phyloP scores from a whole-genome alignment of 1,140 invertebrate species.

The Drosophila leontia region DNA sequence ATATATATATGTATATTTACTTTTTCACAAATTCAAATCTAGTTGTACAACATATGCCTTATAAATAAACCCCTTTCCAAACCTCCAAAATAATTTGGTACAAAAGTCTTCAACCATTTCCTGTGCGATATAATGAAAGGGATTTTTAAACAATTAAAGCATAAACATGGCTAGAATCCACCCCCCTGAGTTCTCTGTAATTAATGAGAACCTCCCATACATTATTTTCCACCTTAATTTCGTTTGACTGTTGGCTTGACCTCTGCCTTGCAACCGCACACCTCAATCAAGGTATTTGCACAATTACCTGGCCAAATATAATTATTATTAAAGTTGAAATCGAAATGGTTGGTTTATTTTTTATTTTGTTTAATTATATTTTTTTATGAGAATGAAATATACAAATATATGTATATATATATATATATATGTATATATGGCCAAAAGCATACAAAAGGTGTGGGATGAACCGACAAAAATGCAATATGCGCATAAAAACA shows the following conservation, averaged over 20 bases:
- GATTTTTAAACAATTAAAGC: not conserved
- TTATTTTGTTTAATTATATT: not conserved
- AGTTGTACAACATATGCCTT: too few species aligned
- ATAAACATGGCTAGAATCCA: too few species aligned
- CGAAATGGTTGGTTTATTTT: not conserved
- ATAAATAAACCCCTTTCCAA: not conserved
- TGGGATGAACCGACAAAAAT: conserved; percentile 80
- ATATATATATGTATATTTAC: not conserved
- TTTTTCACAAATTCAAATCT: not conserved
- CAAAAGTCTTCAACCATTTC: too few species aligned
- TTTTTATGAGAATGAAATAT: not conserved
- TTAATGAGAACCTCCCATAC: not conserved
- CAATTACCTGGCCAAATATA: conserved; percentile 47
- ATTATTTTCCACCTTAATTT: conserved; percentile 3
- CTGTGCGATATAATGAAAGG: too few species aligned
- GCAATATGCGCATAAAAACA: conserved; percentile 73
- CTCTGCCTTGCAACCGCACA: conserved; percentile 30
- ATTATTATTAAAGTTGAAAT: conserved; percentile 35
- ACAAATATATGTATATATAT: too few species aligned
- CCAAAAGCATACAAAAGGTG: conserved; percentile 59
- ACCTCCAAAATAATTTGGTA: not conserved
- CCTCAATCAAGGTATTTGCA: conserved; percentile 41
- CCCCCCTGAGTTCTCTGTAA: not conserved
- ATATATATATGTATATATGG: too few species aligned
- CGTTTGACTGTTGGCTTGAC: conserved; percentile 5